These are phyloP conservation scores for Dendrolimus punctatus DNA, from an alignment of 1,140 invertebrate genomes.

Conservation along the genomic window DNA sequence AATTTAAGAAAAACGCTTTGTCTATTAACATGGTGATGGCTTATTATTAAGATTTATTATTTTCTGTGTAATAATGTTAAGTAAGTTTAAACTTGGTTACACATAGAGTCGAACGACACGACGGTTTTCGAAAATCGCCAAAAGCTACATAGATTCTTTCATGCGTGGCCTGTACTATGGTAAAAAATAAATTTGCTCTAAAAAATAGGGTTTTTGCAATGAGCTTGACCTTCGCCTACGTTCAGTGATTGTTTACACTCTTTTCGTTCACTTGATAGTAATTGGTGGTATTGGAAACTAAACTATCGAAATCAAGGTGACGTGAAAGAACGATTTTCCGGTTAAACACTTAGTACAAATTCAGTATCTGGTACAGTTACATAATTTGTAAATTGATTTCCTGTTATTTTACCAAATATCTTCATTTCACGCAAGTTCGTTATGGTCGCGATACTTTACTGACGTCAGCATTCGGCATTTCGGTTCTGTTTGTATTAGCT, in stretches of 20 bases:
- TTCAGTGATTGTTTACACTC: slow-evolving; percentile 33
- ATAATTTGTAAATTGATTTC: too few species aligned
- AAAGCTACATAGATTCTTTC: slow-evolving; percentile 16
- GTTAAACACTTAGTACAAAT: too few species aligned
- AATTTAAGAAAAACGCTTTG: slow-evolving; percentile 27
- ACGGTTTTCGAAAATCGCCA: slow-evolving; percentile 1
- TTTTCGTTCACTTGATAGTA: not conserved
- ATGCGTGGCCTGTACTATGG: slow-evolving; percentile 3
- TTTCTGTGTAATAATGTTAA: slow-evolving; percentile 23
- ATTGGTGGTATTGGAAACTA: too few species aligned
- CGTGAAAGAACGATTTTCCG: too few species aligned
- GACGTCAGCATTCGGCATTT: too few species aligned
- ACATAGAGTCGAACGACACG: slow-evolving; percentile 36
- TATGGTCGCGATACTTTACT: too few species aligned
- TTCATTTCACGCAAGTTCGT: too few species aligned
- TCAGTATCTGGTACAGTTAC: too few species aligned
- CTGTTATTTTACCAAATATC: too few species aligned
- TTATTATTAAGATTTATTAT: slow-evolving; percentile 30
- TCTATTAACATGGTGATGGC: slow-evolving; percentile 58
- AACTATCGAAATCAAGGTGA: too few species aligned
- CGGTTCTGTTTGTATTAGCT: too few species aligned
- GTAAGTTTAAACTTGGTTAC: slow-evolving; percentile 36
- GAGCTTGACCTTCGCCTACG: slow-evolving; percentile 36
- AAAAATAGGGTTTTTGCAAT: slow-evolving; percentile 41
- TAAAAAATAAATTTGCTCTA: slow-evolving; percentile 19